These are phyloP conservation scores for Cataglyphis albicans DNA, from an alignment of 2,888 invertebrate species.

Conservation along the genomic window DNA sequence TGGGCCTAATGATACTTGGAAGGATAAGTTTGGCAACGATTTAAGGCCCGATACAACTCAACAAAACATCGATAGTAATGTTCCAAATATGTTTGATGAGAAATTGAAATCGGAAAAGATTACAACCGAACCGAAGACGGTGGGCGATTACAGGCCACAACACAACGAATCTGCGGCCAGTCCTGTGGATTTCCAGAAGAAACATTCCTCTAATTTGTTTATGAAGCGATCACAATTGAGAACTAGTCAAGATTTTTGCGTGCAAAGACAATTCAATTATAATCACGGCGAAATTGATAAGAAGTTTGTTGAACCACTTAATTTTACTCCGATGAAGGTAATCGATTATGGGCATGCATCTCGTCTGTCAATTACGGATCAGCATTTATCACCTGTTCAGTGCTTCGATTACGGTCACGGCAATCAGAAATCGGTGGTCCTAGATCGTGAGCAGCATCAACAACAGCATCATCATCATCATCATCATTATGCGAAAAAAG, in stretches of 20 bases:
- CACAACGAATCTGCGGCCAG: conserved; percentile 46
- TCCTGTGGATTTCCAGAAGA: conserved; percentile 44
- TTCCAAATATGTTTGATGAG: conserved; percentile 44
- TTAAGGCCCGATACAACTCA: background rate
- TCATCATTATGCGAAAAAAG: conserved; percentile 68
- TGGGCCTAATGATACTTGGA: conserved; percentile 27
- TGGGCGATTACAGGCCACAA: conserved; percentile 43
- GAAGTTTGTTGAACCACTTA: conserved; percentile 71
- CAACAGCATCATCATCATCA: background rate
- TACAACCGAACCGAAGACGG: conserved; percentile 35
- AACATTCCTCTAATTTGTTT: conserved; percentile 40
- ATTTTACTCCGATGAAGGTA: conserved; percentile 77
- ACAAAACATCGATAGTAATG: conserved; percentile 4
- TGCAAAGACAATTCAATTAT: conserved; percentile 84
- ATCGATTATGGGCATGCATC: conserved; percentile 82
- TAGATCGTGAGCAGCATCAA: conserved; percentile 74
- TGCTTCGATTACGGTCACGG: conserved; percentile 84
- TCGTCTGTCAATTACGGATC: conserved; percentile 71
- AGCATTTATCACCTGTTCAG: conserved; percentile 74
- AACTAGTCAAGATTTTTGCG: conserved; percentile 79
- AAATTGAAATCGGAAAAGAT: conserved; percentile 53
- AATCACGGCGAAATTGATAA: conserved; percentile 81
- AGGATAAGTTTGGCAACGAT: background rate
- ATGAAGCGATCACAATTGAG: conserved; percentile 56
- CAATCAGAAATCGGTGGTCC: conserved; percentile 77